These are phyloP conservation scores for Rhagophthalmus giganteus DNA, from an alignment of 2,888 invertebrate genomes.

Conservation along the genomic window DNA sequence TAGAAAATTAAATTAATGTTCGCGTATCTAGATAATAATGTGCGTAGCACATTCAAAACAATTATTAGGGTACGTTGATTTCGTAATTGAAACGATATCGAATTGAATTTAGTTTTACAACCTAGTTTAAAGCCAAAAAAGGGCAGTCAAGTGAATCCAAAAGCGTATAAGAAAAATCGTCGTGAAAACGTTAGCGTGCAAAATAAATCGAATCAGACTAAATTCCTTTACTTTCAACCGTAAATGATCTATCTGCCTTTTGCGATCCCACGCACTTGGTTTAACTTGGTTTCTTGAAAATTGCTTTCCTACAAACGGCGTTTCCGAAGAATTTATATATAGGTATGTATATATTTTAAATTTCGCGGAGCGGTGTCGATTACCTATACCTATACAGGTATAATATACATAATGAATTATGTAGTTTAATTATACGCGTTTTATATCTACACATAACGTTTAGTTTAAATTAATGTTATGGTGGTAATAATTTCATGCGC, in stretches of 20 bases:
- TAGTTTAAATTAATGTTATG: too few species aligned
- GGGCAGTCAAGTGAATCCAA: conserved; percentile 38
- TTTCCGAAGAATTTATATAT: too few species aligned
- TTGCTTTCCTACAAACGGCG: conserved; percentile 17
- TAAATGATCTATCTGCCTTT: conserved; percentile 44
- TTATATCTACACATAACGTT: too few species aligned
- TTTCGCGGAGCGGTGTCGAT: too few species aligned
- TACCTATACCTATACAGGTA: too few species aligned
- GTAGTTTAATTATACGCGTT: too few species aligned
- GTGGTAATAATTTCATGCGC: too few species aligned
- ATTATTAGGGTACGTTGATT: conserved; percentile 10
- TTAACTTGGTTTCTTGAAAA: conserved; percentile 22
- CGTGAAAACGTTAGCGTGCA: conserved; percentile 40
- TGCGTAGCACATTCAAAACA: background rate
- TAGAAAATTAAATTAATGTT: too few species aligned
- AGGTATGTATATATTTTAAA: too few species aligned
- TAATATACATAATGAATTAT: too few species aligned
- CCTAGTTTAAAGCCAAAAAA: conserved; percentile 28
- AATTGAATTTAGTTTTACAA: conserved; percentile 26
- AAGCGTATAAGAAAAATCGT: conserved; percentile 40
- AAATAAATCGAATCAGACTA: conserved; percentile 46
- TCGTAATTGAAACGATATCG: conserved; percentile 19
- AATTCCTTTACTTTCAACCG: conserved; percentile 43
- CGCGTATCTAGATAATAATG: too few species aligned
- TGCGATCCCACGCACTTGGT: conserved; percentile 25